Evolutionary conservation across 2,797 vertebrate genomes (phyloP).

Genomic region (Artibeus lituratus): DNA sequence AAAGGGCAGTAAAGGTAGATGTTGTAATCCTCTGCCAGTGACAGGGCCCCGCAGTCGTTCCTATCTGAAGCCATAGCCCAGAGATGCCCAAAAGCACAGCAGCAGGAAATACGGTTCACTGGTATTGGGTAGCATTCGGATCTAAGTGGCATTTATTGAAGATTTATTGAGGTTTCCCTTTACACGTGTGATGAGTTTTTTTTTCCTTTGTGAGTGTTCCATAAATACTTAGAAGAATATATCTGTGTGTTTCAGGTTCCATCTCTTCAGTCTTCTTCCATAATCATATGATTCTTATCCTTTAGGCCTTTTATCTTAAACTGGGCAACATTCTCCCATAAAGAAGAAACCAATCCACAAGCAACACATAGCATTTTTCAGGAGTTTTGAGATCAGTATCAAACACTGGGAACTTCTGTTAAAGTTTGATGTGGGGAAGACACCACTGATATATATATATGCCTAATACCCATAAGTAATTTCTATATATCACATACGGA

Average conservation of each 20-base stretch:
- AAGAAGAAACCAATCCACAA: not conserved
- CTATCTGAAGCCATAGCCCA: not conserved
- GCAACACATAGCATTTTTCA: not conserved
- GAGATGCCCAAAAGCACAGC: not conserved
- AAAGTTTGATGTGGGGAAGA: not conserved
- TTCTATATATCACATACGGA: not conserved
- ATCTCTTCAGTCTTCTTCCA: not conserved
- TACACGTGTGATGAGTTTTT: not conserved
- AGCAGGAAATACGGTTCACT: not conserved
- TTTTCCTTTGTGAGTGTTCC: not conserved
- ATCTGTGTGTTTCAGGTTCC: not conserved
- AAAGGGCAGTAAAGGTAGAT: not conserved
- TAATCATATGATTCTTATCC: not conserved
- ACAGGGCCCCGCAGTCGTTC: not conserved
- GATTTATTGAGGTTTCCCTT: not conserved
- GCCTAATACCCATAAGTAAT: not conserved
- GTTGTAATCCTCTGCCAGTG: not conserved
- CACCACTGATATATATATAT: too few relatives aligned
- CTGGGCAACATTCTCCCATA: not conserved
- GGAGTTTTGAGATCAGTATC: not conserved
- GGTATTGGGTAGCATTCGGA: not conserved
- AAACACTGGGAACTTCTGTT: not conserved
- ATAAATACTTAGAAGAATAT: not conserved
- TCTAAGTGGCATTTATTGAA: not conserved
- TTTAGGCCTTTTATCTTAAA: conserved; percentile 7